Evolutionary conservation across 2,888 invertebrate genomes (phyloP).

Genomic region (Trichopoda pennipes): DNA sequence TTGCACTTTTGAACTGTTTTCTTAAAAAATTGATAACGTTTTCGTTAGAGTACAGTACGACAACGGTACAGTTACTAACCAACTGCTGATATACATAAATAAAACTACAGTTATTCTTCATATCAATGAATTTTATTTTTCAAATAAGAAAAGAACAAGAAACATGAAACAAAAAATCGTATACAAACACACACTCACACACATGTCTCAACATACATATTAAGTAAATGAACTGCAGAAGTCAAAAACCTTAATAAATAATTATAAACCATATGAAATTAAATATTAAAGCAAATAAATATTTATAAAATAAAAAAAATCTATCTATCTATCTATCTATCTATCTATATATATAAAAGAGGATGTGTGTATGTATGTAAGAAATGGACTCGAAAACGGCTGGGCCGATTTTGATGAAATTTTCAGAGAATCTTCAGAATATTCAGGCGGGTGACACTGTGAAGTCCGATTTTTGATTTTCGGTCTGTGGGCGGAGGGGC

Average conservation of each 20-base stretch:
- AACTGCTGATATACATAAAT: conserved; percentile 31
- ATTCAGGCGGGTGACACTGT: too few species aligned
- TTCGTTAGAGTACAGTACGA: not conserved
- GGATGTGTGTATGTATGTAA: too few species aligned
- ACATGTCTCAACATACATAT: not conserved
- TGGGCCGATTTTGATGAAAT: too few species aligned
- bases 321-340: too few species aligned
- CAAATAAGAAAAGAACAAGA: not conserved
- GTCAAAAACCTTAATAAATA: conserved; percentile 12
- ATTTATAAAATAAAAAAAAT: too few species aligned
- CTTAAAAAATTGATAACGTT: conserved; percentile 54
- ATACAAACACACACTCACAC: not conserved
- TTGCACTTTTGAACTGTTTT: conserved; percentile 55
- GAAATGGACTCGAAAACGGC: too few species aligned
- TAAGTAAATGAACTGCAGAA: conserved; percentile 9
- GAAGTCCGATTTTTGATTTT: too few species aligned
- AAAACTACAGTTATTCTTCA: conserved; percentile 11
- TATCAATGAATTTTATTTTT: conserved; percentile 37
- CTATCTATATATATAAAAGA: too few species aligned
- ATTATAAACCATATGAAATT: too few species aligned
- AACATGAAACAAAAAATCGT: not conserved
- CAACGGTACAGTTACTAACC: conserved; percentile 47
- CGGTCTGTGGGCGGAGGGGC: too few species aligned
- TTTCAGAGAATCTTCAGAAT: too few species aligned
- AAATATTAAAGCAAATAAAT: too few species aligned